Evolutionary conservation across 2,113 vertebrate genomes (phyloP).

Genomic region (Mustelus asterias): DNA sequence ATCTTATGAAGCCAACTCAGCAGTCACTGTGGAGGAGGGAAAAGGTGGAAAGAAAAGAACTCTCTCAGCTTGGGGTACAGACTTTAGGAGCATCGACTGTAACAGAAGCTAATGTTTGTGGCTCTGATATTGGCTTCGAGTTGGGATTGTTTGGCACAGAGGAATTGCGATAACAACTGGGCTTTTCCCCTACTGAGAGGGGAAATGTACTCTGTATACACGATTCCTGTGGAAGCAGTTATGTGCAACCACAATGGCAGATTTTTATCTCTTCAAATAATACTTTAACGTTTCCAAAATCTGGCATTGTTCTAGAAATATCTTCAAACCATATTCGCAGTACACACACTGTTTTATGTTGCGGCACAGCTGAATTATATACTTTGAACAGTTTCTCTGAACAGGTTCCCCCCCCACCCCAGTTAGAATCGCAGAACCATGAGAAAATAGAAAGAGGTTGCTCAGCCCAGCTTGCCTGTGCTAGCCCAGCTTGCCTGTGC

Average conservation of each 20-base stretch:
- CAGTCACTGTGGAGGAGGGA: not conserved
- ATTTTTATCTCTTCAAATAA: conserved; percentile 49
- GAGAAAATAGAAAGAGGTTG: not conserved
- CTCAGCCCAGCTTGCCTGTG: not conserved
- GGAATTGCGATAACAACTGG: conserved; percentile 47
- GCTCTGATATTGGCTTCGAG: conserved; percentile 39
- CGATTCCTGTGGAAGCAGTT: conserved; percentile 47
- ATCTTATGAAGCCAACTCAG: conserved; percentile 8
- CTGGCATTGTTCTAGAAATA: conserved; percentile 27
- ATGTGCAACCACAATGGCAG: conserved; percentile 47
- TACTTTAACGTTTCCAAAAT: conserved; percentile 15
- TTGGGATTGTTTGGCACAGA: conserved; percentile 29
- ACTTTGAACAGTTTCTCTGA: not conserved
- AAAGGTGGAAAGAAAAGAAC: too few relatives aligned
- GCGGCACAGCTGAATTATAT: not conserved
- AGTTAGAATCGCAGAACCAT: not conserved
- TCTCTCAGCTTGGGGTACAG: not conserved
- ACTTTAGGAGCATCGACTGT: not conserved
- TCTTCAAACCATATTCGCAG: not conserved
- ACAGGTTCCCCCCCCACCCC: not conserved
- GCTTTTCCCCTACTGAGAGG: conserved; percentile 51
- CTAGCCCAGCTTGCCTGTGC: not conserved
- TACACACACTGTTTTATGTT: not conserved
- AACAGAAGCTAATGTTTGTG: conserved; percentile 39
- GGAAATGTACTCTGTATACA: conserved; percentile 49